These are phyloP conservation scores for Hydrolagus affinis DNA, from an alignment of 2,113 vertebrate genomes.

Conservation along the genomic window DNA sequence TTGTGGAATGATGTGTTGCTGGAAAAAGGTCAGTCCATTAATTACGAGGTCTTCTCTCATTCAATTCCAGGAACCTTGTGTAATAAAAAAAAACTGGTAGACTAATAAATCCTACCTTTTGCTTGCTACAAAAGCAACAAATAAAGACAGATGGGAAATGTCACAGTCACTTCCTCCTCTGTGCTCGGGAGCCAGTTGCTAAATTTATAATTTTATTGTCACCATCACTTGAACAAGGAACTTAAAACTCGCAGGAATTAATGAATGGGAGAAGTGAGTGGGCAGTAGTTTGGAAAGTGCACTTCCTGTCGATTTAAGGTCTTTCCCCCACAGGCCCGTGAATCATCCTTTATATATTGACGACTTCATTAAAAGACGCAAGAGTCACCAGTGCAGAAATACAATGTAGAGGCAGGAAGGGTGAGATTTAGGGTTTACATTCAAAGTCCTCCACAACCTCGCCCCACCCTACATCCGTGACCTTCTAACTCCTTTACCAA, in stretches of 20 bases:
- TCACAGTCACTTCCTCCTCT: not conserved
- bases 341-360: not conserved
- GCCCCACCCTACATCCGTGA: too few relatives aligned
- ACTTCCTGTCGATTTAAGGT: not conserved
- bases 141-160: not conserved
- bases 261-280: not conserved
- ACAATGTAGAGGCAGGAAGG: too few relatives aligned
- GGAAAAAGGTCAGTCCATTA: not conserved
- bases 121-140: not conserved
- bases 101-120: not conserved
- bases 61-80: too few relatives aligned
- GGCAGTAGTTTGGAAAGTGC: not conserved
- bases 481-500: too few relatives aligned
- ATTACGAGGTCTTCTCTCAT: not conserved
- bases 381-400: too few relatives aligned
- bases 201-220: slow-evolving; percentile 10
- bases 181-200: not conserved
- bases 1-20: not conserved
- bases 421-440: too few relatives aligned
- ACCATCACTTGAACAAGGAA: not conserved
- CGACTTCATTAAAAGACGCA: too few relatives aligned
- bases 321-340: not conserved
- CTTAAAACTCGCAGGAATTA: not conserved
- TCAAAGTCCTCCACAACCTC: too few relatives aligned
- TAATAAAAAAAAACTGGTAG: not conserved